Conservation (phyloP, 2,797 vertebrate species). For the Lutjanus campechanus region DNA sequence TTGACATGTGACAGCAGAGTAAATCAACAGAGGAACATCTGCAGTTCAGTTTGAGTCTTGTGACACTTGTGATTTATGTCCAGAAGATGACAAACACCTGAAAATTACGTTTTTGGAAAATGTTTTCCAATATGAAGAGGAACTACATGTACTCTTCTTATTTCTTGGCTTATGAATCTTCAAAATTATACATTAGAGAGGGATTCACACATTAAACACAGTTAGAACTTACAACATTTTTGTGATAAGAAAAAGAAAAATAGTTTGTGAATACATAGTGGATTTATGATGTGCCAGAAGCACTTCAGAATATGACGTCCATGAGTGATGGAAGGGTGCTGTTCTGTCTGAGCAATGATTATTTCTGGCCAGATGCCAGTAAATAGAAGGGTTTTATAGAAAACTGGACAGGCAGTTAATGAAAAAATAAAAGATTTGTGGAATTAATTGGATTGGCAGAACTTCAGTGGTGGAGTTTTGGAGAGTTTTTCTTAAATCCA, state of each 20-base stretch:
- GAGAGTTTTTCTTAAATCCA: slow-evolving; percentile 35
- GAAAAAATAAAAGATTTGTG: slow-evolving; percentile 60
- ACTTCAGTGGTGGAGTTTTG: slow-evolving; percentile 48
- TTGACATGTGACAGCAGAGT: slow-evolving; percentile 39
- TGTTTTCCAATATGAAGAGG: background rate
- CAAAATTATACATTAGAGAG: background rate
- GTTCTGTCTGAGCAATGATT: slow-evolving; percentile 34
- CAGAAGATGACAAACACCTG: slow-evolving; percentile 17
- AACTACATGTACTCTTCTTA: too few relatives aligned
- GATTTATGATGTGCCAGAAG: slow-evolving; percentile 28
- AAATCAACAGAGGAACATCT: slow-evolving; percentile 20
- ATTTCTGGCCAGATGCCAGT: slow-evolving; percentile 54
- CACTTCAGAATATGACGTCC: slow-evolving; percentile 22
- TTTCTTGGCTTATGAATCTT: background rate
- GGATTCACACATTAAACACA: slow-evolving; percentile 4
- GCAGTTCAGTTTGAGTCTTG: slow-evolving; percentile 4
- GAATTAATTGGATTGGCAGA: slow-evolving; percentile 73
- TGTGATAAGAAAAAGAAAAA: slow-evolving; percentile 7
- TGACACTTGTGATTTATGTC: slow-evolving; percentile 34
- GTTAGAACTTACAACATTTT: background rate
- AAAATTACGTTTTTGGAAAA: background rate
- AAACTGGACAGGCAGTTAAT: slow-evolving; percentile 46
- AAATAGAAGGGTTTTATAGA: slow-evolving; percentile 36
- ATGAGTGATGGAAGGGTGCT: slow-evolving; percentile 15
- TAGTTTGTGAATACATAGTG: background rate